Percentiles rank a stretch among this genome's conserved stretches.
Conservation (phyloP, 2,888 invertebrate species). For the Nycteola revayana region DNA sequence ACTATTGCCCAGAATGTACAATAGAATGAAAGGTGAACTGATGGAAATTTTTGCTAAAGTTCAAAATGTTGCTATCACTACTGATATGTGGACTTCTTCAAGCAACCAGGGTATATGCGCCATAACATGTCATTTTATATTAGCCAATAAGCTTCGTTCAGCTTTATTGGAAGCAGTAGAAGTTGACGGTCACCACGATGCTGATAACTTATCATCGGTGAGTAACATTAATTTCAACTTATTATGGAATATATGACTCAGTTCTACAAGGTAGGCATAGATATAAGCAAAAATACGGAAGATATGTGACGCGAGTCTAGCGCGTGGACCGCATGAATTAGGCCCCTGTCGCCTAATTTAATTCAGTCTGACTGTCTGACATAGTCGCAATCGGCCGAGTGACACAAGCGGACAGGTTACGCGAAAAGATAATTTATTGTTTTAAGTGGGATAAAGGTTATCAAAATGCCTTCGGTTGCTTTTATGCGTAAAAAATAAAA, state of each 20-base stretch:
- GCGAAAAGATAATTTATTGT: not conserved
- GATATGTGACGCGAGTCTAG: no score
- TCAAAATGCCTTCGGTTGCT: no score
- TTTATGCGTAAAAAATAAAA: no score
- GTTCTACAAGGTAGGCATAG: not conserved
- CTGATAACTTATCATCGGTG: slow-evolving; percentile 4
- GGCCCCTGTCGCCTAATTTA: no score
- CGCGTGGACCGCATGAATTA: no score
- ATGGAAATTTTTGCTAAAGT: not conserved
- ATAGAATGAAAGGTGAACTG: not conserved
- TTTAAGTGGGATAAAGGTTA: not conserved
- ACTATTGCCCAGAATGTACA: slow-evolving; percentile 4
- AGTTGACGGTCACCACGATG: slow-evolving; percentile 1
- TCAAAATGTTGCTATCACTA: slow-evolving; percentile 2
- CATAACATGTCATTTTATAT: slow-evolving; percentile 3
- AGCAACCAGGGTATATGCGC: slow-evolving; percentile 5
- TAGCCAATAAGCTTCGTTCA: not conserved
- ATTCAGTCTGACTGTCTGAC: no score
- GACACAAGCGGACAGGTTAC: no score
- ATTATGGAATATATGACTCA: not conserved
- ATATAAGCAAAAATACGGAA: not conserved
- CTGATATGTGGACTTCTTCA: slow-evolving; percentile 6
- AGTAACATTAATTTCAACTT: slow-evolving; percentile 8
- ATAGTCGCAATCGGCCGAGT: no score
- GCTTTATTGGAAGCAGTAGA: slow-evolving; percentile 1